Conservation (phyloP, 2,888 invertebrate species). For the Thysanoteuthis rhombus region DNA sequence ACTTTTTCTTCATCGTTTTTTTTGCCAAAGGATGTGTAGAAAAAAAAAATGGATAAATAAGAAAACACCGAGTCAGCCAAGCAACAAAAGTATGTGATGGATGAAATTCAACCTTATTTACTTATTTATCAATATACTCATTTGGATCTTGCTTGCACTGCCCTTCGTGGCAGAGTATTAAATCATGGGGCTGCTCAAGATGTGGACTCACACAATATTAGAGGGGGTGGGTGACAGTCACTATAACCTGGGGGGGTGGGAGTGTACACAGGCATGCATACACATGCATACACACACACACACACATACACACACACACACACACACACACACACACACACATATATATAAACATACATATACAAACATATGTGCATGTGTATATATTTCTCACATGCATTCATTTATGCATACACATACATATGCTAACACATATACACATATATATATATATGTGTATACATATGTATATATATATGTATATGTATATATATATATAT, state of each 20-base stretch:
- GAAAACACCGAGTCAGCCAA: not conserved
- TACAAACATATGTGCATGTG: not conserved
- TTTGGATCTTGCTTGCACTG: not conserved
- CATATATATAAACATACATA: not conserved
- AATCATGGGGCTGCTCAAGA: not conserved
- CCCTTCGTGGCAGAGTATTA: not conserved
- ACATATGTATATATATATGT: not conserved
- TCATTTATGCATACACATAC: not conserved
- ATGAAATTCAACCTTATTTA: constrained; percentile 12
- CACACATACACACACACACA: not conserved
- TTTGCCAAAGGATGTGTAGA: not conserved
- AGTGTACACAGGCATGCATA: too few relatives aligned
- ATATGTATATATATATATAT: not conserved
- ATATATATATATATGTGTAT: too few relatives aligned
- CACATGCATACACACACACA: not conserved
- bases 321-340: not conserved
- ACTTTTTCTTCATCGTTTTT: not conserved
- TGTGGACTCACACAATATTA: too few relatives aligned
- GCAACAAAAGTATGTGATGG: not conserved
- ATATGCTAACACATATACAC: not conserved
- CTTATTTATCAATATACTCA: not conserved
- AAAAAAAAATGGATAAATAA: not conserved
- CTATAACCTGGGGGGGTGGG: not conserved
- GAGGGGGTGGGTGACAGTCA: not conserved
- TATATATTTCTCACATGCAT: not conserved